Base-by-base conservation (phyloP, 2,888 invertebrate species). In the Crepidodera aurea region DNA sequence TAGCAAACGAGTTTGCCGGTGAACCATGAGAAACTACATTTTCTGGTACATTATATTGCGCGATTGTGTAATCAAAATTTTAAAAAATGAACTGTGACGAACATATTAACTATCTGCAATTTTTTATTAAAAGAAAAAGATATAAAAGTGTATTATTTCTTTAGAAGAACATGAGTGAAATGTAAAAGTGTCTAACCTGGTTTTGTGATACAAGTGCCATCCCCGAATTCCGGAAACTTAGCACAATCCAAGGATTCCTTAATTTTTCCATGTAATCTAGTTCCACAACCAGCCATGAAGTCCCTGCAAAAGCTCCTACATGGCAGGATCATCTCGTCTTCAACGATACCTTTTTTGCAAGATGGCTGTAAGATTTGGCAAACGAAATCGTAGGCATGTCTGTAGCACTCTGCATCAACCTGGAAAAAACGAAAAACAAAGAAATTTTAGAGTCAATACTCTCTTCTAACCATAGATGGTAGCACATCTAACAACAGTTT, bases 371-470 rank as follows among this genome's bases (percentile, higher is more conserved):
- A 82, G 64, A 93, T 84, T 74, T 92, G 90, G 75, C 96, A 96
- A 4, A 96, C 88, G 76, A 95, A 94, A 75, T 96, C 94, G 81
- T 92, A 93, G 0, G 95, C 93, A 70, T 92, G 86, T 66, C 90
- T 86, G 73, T 93, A 94, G 78, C 96, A 96, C 80, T 95, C 94
- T 0, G 93, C 93, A 77, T 95, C 95, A 5, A 95, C 89, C n/a
- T 87, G 76, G 90, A 93, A 0, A 34, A 39, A 22, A 22, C 6
- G 6, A 6, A 2, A 22, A 22, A 4, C 2, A 22, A 4, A 6
- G 22, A 4, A 22, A 4, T 22, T 22, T 22, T 22, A 6, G 22
- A 22, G 6, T 22, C 22, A 22, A n/a, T n/a, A n/a, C n/a, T n/a
- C n/a, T n/a, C n/a, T n/a, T n/a, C n/a, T n/a, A n/a, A n/a, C n/a